Conservation (phyloP, 2,888 invertebrate genomes). For the Perizoma affinitatum region DNA sequence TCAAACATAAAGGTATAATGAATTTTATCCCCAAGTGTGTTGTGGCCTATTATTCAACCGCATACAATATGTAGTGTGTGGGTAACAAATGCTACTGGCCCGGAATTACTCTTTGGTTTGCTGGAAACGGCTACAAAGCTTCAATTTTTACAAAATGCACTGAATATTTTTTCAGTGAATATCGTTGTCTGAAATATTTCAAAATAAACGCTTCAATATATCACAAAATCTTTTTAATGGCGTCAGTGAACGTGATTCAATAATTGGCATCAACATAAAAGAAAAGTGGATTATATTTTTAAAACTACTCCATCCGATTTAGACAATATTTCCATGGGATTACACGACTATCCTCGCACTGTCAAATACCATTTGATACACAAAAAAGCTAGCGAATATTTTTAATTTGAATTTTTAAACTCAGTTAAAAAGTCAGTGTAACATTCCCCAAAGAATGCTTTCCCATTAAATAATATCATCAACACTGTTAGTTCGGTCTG, state of each 20-base stretch:
- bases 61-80: constrained; percentile 77
- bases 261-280: too few relatives aligned
- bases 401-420: too few relatives aligned
- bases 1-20: constrained; percentile 76
- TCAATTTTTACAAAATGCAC: constrained; percentile 23
- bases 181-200: constrained; percentile 7
- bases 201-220: constrained; percentile 9
- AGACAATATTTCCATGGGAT: too few relatives aligned
- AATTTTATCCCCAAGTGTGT: constrained; percentile 81
- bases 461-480: not conserved
- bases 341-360: too few relatives aligned
- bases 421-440: too few relatives aligned
- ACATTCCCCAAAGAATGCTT: too few relatives aligned
- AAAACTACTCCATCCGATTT: not conserved
- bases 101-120: constrained; percentile 45
- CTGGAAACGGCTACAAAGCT: constrained; percentile 46
- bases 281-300: too few relatives aligned
- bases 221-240: not conserved
- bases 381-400: too few relatives aligned
- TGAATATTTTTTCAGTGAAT: constrained; percentile 16
- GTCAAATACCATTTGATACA: too few relatives aligned
- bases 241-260: too few relatives aligned
- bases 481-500: not conserved
- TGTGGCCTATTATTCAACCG: constrained; percentile 77
- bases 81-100: constrained; percentile 70